phyloP scores from a whole-genome alignment of 2,113 vertebrate genomes.

The Clarias gariepinus region DNA sequence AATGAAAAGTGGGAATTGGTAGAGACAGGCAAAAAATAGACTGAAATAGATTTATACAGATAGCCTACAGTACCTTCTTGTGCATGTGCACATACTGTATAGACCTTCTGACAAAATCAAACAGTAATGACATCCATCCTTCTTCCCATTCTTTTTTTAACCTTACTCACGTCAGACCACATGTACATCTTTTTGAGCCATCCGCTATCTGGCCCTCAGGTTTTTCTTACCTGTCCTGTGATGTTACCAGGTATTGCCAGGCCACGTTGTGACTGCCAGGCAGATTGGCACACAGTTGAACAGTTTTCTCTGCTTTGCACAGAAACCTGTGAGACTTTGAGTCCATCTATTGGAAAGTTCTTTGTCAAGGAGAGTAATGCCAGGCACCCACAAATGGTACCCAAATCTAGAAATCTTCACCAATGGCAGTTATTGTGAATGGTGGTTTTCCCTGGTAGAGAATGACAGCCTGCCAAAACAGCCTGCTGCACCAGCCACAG shows the following conservation, averaged over 20 bases:
- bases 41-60: neutral
- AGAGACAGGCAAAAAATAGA: neutral
- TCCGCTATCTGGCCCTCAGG: neutral
- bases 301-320: neutral
- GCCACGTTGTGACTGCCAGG: neutral
- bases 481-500: neutral
- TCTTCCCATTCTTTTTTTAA: neutral
- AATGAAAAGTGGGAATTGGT: neutral
- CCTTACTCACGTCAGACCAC: neutral
- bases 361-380: too few species aligned
- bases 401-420: neutral
- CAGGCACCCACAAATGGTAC: too few species aligned
- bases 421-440: neutral
- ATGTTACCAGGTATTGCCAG: neutral
- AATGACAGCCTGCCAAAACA: neutral
- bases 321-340: neutral
- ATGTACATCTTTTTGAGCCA: neutral
- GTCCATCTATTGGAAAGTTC: neutral
- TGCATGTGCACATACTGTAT: neutral
- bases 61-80: neutral
- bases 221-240: neutral
- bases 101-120: neutral
- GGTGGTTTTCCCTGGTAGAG: neutral
- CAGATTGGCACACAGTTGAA: neutral
- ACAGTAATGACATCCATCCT: neutral